Percentiles rank a stretch among this genome's conserved stretches.
Evolutionary conservation across 2,888 invertebrate genomes (phyloP).

Genomic region (Polydrusus tereticollis): DNA sequence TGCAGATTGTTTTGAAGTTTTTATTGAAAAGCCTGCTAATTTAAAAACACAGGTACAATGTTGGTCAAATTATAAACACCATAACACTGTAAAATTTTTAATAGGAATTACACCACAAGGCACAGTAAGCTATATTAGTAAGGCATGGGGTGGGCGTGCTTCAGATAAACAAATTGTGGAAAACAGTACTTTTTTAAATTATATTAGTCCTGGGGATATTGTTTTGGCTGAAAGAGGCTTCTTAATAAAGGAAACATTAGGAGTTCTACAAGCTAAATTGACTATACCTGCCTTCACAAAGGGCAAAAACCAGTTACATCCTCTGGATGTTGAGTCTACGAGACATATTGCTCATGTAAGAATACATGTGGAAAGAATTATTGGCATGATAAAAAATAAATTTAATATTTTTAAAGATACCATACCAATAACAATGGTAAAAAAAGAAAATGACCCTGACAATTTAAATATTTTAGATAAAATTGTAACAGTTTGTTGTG

Average conservation of each 20-base stretch:
- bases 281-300: slow-evolving; percentile 50
- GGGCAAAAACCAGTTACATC: slow-evolving; percentile 51
- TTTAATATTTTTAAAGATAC: slow-evolving; percentile 27
- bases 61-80: slow-evolving; percentile 51
- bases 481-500: slow-evolving; percentile 46
- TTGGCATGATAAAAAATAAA: slow-evolving; percentile 39
- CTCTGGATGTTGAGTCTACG: slow-evolving; percentile 49
- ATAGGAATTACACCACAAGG: slow-evolving; percentile 49
- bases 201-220: slow-evolving; percentile 47
- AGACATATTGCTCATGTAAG: slow-evolving; percentile 49
- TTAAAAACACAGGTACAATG: slow-evolving; percentile 28
- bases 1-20: slow-evolving; percentile 50
- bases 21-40: slow-evolving; percentile 43
- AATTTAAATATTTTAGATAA: slow-evolving; percentile 31
- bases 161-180: slow-evolving; percentile 45
- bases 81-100: slow-evolving; percentile 51
- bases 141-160: slow-evolving; percentile 47
- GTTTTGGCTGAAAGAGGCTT: slow-evolving; percentile 50
- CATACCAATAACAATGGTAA: slow-evolving; percentile 26
- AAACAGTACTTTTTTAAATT: slow-evolving; percentile 32
- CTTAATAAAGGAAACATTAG: slow-evolving; percentile 47
- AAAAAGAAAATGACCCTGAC: neutral
- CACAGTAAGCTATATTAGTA: slow-evolving; percentile 34
- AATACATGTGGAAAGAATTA: slow-evolving; percentile 49
- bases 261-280: slow-evolving; percentile 41